Base-by-base conservation (phyloP, 2,797 vertebrate genomes). In the Eutrigla gurnardus region DNA sequence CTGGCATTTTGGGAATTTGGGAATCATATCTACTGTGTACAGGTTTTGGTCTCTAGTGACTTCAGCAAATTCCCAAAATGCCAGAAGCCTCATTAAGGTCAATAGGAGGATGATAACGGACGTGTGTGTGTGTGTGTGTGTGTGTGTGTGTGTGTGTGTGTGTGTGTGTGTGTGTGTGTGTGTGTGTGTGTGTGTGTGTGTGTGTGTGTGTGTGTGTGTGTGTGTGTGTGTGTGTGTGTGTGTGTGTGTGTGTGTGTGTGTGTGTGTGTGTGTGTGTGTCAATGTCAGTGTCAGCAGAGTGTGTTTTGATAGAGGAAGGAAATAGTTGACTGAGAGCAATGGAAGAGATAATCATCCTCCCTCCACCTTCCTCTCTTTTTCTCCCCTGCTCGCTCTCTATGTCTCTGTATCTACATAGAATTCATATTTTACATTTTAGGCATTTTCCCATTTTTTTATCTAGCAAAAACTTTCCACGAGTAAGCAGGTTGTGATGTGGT, bases 1-100 rank as follows among this genome's bases (percentile, higher is more conserved):
- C 57, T 89, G 91, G 88, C 86, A 92, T 92, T 86, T 81, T 58
- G 75, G 77, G 84, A 93, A 94, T 92, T 86, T 84, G 76, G 25
- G 25, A 25, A 25, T 25, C 25, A 25, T 25, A 25, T 25, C 25
- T 25, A 25, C 25, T 25, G 25, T 25, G 25, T 25, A 25, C 25
- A 25, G 25, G 25, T 25, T 25, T 25, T 25, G 25, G 25, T 25
- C 1, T 25, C 25, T 25, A 25, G 25, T 25, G 25, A 25, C 25
- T 25, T 25, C 25, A 25, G 25, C 76, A 84, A 86, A 92, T 94
- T 93, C 84, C 77, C 75, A 58, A 81, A 86, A 92, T 92, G 86
- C 88, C 91, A 89, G 57, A 76, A 60, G 65, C 54, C 18, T 83
- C 15, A 85, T 86, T 87, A 76, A 88, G 74, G 81, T 88, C 80